Conservation (phyloP, 2,888 invertebrate genomes). For the Glyphotaelius pellucidus region DNA sequence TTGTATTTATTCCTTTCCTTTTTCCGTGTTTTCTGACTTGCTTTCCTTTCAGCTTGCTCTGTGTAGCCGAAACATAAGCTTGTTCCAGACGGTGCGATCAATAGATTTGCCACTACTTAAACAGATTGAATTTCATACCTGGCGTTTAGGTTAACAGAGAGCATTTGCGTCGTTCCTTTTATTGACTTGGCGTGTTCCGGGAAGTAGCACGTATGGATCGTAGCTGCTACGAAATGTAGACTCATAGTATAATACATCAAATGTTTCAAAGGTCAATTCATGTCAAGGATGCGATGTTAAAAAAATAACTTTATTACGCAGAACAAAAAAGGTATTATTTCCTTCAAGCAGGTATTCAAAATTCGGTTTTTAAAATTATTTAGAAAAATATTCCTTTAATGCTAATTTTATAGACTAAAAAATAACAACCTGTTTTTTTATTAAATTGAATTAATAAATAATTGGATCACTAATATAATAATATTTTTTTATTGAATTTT, state of each 20-base stretch:
- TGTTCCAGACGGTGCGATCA: slow-evolving; percentile 23
- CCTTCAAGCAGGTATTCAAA: neutral
- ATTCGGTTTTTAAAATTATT: neutral
- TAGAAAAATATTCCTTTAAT: neutral
- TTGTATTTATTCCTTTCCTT: neutral
- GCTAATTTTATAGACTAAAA: too few species aligned
- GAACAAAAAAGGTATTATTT: neutral
- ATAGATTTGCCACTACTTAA: neutral
- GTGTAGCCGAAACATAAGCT: neutral
- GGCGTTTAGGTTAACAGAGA: neutral
- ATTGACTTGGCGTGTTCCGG: neutral
- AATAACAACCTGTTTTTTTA: too few species aligned
- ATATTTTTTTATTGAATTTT: too few species aligned
- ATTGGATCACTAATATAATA: too few species aligned
- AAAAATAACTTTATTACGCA: neutral
- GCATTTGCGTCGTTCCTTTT: slow-evolving; percentile 12
- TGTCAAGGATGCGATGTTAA: neutral
- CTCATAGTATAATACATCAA: neutral
- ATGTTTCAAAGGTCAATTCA: slow-evolving; percentile 26
- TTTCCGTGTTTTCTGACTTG: neutral
- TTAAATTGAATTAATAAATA: too few species aligned
- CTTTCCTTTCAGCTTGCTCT: neutral
- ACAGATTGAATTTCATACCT: slow-evolving; percentile 12
- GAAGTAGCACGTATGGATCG: slow-evolving; percentile 12
- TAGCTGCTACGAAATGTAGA: neutral